Evolutionary conservation across 2,888 invertebrate species (phyloP), one percentile per base, ranked within the genome.

Genomic region (Pemphredon lugubris): DNA sequence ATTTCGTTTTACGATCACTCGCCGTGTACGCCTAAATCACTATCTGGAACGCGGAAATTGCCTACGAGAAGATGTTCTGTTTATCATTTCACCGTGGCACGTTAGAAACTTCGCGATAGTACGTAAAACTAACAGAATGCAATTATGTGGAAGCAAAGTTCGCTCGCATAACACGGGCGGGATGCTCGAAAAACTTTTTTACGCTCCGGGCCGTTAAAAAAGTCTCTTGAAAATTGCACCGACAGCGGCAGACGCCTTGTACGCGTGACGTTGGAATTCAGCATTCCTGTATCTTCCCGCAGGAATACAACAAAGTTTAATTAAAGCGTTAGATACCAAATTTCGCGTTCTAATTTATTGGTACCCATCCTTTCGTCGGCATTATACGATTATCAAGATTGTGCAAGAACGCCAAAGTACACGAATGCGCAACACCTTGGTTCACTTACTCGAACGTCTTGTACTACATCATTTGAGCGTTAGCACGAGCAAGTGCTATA

Each of bases 171-270:
- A 63, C 57, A 50, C 50, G 44, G 65, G 13, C n/a, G 45, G 3
- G 26, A 60, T 34, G 20, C 51, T 66, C 60, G 58, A 74, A 71
- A 63, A 67, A 67, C 60, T 67, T 77, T 74, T 64, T 67, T 71
- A 68, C 61, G 66, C 67, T 42, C 45, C 18, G 42, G 58, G 32
- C 66, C 68, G 73, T 75, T 72, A 77, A 54, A 71, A 61, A 54
- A 34, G 57, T 54, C 50, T 18, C 50, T 14, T 30, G 64, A 64
- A 68, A 68, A 68, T 64, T 64, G 64, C 50, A 23, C 66, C 37
- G 45, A 13, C 45, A 53, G 14, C 39, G 18, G 37, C 47, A 13
- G n/a, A 5, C 32, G 20, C 21, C 51, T 47, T 47, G 26, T 50
- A 42, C 42, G 44, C 51, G 48, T 34, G 40, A 60, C 34, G 61